Evolutionary conservation across 2,113 vertebrate species (phyloP), one percentile per base, ranked within the genome.

Genomic region (Aythya baeri): DNA sequence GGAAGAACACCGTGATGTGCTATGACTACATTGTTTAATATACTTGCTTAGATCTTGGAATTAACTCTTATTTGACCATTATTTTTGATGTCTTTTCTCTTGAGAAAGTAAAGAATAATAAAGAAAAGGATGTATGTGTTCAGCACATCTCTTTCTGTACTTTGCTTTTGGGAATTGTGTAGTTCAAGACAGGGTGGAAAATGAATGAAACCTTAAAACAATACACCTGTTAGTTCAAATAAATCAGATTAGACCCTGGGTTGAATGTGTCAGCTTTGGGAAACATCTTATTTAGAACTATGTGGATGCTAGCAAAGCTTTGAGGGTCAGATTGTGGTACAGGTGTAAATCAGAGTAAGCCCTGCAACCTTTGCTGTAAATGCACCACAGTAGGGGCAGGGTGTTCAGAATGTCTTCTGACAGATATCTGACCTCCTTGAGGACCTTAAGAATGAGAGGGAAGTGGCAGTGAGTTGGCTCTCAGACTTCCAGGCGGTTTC

Each of bases 21-120:
- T 93, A 75, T 55, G 89, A 92, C 94, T 88, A 80, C 89, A 77
- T 91, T 57, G 36, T 66, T 91, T 49, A 11, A 31, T 46, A 16
- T 32, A 54, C n/a, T 92, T 89, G 52, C 67, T 94, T 67, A 94
- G 78, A 66, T 82, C 32, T 57, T 44, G 43, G 58, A 71, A 21
- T 76, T 92, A 91, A 68, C 71, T 83, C 62, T 83, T 81, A 44
- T 75, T 94, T 41, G 55, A 38, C 65, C 6, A 4, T 68, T 83
- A 5, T 31, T 52, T 4, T 63, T 43, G n/a, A 43, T 54, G 36
- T 2, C 26, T 91, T 77, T 89, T 78, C 52, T 61, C 55, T 88
- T 68, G 38, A 86, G 36, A 38, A 91, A 67, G 12, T 46, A 17
- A 7, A 49, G 14, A 86, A 74, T 34, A 88, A 59, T 62, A 75